These are phyloP conservation scores for Solenodon paradoxus DNA, from an alignment of 2,113 vertebrate species.

Conservation along the genomic window DNA sequence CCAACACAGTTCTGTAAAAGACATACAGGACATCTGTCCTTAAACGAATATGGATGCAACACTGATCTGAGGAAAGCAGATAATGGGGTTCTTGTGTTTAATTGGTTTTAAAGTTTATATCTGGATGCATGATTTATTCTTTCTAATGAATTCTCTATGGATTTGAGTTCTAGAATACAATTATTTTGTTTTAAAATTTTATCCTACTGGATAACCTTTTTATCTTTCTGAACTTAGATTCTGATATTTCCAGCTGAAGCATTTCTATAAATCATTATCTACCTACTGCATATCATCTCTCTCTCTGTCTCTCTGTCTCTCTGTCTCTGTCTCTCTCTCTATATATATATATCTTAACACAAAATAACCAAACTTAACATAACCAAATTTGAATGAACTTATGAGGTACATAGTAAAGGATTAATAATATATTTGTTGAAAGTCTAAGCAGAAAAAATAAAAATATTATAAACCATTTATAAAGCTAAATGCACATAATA, in stretches of 20 bases:
- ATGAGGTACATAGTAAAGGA: not conserved
- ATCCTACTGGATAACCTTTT: not conserved
- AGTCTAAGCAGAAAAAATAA: not conserved
- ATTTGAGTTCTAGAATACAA: constrained; percentile 22
- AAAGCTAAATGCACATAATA: not conserved
- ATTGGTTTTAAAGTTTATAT: constrained; percentile 34
- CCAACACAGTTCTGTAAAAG: constrained; percentile 40
- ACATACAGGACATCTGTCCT: constrained; percentile 47
- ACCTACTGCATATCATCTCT: no score
- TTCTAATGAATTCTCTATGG: not conserved
- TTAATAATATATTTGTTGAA: not conserved
- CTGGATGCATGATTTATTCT: not conserved
- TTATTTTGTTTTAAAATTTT: constrained; percentile 2
- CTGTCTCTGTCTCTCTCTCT: no score
- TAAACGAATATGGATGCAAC: constrained; percentile 31
- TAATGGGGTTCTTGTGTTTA: constrained; percentile 46
- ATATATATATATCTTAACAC: not conserved
- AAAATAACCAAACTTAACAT: not conserved
- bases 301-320: no score
- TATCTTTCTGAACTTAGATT: not conserved
- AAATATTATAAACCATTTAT: not conserved
- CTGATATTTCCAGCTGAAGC: not conserved
- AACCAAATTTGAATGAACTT: no score
- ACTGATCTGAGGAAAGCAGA: constrained; percentile 25
- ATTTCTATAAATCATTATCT: not conserved